phyloP scores from a whole-genome alignment of 2,113 vertebrate genomes.

The Gavialis gangeticus region DNA sequence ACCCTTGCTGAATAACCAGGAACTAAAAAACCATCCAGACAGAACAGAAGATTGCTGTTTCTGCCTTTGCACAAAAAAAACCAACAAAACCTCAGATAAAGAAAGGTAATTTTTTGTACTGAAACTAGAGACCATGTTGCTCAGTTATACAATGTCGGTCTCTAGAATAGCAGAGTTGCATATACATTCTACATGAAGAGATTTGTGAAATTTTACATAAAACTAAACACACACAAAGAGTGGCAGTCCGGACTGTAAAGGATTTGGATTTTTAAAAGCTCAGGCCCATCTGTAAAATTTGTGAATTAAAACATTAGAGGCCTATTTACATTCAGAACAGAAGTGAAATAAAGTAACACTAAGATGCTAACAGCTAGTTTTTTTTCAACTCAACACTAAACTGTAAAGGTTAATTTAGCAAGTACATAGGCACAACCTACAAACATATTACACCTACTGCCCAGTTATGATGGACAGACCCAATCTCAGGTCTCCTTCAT shows the following conservation, averaged over 20 bases:
- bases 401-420: not conserved
- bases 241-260: not conserved
- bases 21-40: conserved; percentile 11
- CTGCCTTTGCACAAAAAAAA: not conserved
- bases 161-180: not conserved
- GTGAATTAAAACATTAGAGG: not conserved
- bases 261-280: not conserved
- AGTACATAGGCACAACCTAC: not conserved
- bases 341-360: not conserved
- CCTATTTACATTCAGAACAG: not conserved
- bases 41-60: not conserved
- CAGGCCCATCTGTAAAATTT: not conserved
- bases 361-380: not conserved
- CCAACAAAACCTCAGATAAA: not conserved
- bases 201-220: not conserved
- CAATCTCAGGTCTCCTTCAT: not conserved
- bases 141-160: not conserved
- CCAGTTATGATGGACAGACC: not conserved
- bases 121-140: not conserved
- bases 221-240: not conserved
- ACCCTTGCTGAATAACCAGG: not conserved
- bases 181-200: not conserved
- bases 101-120: not conserved
- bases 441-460: not conserved
- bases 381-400: not conserved